Base-by-base conservation (phyloP, 2,888 invertebrate genomes). In the Cylloceria caligata region DNA sequence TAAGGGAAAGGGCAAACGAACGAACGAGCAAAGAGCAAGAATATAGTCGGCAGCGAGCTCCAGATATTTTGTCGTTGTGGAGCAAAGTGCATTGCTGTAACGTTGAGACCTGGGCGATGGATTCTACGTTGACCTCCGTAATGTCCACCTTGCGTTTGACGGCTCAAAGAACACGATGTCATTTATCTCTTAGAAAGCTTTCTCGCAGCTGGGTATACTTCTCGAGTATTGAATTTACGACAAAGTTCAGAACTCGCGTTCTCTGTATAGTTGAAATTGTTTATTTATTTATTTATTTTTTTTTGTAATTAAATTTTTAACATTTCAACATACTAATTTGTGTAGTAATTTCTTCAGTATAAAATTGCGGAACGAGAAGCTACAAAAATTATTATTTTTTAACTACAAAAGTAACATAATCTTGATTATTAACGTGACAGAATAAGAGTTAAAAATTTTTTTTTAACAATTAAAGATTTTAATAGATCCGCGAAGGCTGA, bases 31-130 rank as follows among this genome's bases (percentile, higher is more conserved):
- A 27, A 24, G 52, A 52, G n/a, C 39, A 13, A 39, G 55, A 13
- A 57, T 57, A 19, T 71, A 13, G 30, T 13, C 57, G 3, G 30
- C 13, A 24, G 55, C 21, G 3, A 27, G 39, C 7, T 34, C 45
- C 68, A 34, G 67, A 52, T 60, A 13, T 52, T 7, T 11, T 30
- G 24, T 19, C 16, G 36, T 16, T 19, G 30, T 47, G 39, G 30
- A 36, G 36, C 49, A 42, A 52, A 67, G 69, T 76, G 76, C 57
- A 69, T 60, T 39, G 11, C 42, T 24, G 60, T 69, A 45, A 57
- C 62, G 42, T n/a, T 52, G 39, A 19, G 42, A 7, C 21, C n/a
- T 36, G 36, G 16, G 24, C 55, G 24, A 55, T 39, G 39, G 55
- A 42, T 71, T 42, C 34, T 30, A 27, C 69, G 55, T n/a, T 42